These are phyloP conservation scores for Molanna angustata DNA, from an alignment of 2,888 invertebrate species.

Conservation along the genomic window DNA sequence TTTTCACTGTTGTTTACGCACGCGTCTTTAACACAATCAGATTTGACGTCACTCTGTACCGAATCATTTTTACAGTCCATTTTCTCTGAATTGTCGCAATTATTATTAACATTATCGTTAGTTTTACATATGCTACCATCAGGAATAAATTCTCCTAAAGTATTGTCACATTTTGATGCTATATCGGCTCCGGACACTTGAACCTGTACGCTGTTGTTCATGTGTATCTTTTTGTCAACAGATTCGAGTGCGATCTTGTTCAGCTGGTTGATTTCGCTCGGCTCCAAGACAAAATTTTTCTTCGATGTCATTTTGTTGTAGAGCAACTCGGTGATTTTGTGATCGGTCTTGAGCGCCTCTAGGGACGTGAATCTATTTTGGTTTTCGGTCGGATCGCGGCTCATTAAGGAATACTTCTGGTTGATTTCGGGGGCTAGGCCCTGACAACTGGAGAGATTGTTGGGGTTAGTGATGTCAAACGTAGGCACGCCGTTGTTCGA, in stretches of 20 bases:
- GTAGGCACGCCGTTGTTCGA: conserved; percentile 8
- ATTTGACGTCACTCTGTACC: too few species aligned
- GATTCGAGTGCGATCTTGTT: conserved; percentile 41
- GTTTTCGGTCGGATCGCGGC: background rate
- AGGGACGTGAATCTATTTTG: conserved; percentile 6
- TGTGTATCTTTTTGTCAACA: background rate
- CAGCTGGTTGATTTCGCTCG: conserved; percentile 50
- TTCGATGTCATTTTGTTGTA: conserved; percentile 49
- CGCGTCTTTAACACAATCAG: too few species aligned
- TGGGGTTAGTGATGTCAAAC: conserved; percentile 31
- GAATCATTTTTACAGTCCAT: too few species aligned
- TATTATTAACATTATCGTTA: too few species aligned
- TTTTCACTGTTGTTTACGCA: too few species aligned
- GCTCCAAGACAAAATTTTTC: conserved; percentile 47
- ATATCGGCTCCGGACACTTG: too few species aligned
- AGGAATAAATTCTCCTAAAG: background rate
- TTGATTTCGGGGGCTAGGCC: conserved; percentile 23
- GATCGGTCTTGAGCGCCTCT: conserved; percentile 40
- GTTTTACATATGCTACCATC: too few species aligned
- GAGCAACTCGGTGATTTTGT: conserved; percentile 46
- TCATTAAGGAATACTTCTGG: conserved; percentile 22
- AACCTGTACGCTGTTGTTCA: too few species aligned
- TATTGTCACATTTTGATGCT: background rate
- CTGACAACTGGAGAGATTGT: conserved; percentile 28
- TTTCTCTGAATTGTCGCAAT: too few species aligned